Percentiles rank a stretch among this genome's conserved stretches.
Evolutionary conservation across 2,797 vertebrate genomes (phyloP).

Genomic region (Poecilia picta): DNA sequence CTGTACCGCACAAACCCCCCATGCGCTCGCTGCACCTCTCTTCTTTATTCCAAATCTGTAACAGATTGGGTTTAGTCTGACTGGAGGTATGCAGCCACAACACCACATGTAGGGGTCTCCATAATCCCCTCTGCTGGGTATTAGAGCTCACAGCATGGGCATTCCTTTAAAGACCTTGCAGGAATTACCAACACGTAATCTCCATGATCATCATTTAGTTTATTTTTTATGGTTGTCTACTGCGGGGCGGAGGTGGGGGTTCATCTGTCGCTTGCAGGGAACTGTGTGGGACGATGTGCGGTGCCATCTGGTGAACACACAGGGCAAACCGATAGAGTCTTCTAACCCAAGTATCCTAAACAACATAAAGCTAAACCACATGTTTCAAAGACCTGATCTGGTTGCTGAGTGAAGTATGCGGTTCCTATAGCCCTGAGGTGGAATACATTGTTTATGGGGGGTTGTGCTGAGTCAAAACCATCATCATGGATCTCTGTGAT

Average conservation of each 20-base stretch:
- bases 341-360: slow-evolving; percentile 54
- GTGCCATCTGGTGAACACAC: slow-evolving; percentile 69
- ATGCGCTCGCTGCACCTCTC: slow-evolving; percentile 56
- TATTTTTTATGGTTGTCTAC: slow-evolving; percentile 44
- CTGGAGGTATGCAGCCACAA: slow-evolving; percentile 84
- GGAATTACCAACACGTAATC: slow-evolving; percentile 81
- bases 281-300: slow-evolving; percentile 28
- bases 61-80: slow-evolving; percentile 84
- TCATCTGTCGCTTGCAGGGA: slow-evolving; percentile 42
- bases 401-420: slow-evolving; percentile 42
- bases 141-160: slow-evolving; percentile 76
- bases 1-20: slow-evolving; percentile 25
- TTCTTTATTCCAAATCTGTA: slow-evolving; percentile 78
- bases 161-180: slow-evolving; percentile 76
- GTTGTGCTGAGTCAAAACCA: slow-evolving; percentile 44
- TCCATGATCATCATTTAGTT: slow-evolving; percentile 74
- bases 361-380: slow-evolving; percentile 57
- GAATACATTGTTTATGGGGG: slow-evolving; percentile 46
- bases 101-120: slow-evolving; percentile 79
- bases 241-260: slow-evolving; percentile 16
- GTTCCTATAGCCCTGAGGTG: slow-evolving; percentile 37
- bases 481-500: slow-evolving; percentile 33
- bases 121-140: slow-evolving; percentile 77
- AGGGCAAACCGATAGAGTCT: slow-evolving; percentile 51
- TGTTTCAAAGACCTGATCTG: slow-evolving; percentile 55